Evolutionary conservation across 2,113 vertebrate genomes (phyloP).

Genomic region (Actenoides hombroni): DNA sequence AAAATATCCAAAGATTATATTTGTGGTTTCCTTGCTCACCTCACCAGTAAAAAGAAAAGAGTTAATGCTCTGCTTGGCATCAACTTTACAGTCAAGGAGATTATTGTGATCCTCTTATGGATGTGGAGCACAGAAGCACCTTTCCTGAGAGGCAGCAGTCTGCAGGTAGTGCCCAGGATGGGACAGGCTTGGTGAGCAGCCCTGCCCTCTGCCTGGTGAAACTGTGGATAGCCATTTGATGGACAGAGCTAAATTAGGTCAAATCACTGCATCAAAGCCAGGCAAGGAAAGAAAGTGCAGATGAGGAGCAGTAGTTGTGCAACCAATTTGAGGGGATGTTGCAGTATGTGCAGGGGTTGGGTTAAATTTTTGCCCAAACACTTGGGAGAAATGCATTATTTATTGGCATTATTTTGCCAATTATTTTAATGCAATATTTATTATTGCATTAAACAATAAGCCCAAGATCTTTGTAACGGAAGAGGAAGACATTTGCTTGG

Average conservation of each 20-base stretch:
- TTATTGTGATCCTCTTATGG: background rate
- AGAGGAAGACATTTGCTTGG: background rate
- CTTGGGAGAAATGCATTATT: background rate
- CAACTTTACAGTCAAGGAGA: background rate
- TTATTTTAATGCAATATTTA: background rate
- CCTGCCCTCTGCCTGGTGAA: background rate
- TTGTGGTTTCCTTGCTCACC: background rate
- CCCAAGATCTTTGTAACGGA: background rate
- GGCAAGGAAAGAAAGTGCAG: background rate
- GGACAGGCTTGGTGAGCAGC: background rate
- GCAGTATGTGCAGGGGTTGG: background rate
- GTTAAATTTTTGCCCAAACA: background rate
- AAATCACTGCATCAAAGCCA: background rate
- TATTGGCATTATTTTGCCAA: background rate
- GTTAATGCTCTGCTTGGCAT: background rate
- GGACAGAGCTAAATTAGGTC: slow-evolving; percentile 1
- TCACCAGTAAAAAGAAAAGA: background rate
- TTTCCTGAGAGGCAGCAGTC: background rate
- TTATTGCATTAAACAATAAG: background rate
- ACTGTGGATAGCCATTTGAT: background rate
- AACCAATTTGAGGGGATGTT: background rate
- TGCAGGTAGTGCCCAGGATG: background rate
- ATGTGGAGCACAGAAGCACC: background rate
- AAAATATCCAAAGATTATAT: background rate
- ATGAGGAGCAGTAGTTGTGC: background rate